phyloP scores from a whole-genome alignment of 2,797 vertebrate genomes.

The Chelonia mydas region DNA sequence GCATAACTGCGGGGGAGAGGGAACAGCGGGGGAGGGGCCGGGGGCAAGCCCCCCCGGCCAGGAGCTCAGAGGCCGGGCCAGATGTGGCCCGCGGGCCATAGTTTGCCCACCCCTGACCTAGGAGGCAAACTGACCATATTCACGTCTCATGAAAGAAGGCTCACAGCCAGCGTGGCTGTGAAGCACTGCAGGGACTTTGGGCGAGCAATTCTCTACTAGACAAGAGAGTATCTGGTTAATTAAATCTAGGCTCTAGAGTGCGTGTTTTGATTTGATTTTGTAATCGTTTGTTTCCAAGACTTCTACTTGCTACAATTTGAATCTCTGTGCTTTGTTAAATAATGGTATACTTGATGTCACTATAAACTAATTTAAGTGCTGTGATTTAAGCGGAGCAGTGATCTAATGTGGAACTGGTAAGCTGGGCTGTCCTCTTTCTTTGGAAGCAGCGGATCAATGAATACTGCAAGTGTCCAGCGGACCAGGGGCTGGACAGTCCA shows the following conservation, averaged over 20 bases:
- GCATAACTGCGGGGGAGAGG: too few relatives aligned
- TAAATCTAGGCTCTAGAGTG: neutral
- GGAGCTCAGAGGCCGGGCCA: too few relatives aligned
- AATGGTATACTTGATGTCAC: neutral
- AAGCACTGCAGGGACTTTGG: neutral
- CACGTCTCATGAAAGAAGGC: neutral
- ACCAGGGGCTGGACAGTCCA: neutral
- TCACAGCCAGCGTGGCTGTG: neutral
- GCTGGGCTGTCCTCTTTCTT: neutral
- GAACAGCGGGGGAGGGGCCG: too few relatives aligned
- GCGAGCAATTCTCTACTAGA: neutral
- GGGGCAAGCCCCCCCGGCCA: too few relatives aligned
- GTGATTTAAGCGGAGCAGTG: neutral
- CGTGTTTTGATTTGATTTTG: neutral
- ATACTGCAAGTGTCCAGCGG: neutral
- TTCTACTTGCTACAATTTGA: neutral
- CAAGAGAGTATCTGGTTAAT: neutral
- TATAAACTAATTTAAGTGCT: neutral
- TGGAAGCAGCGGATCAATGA: neutral
- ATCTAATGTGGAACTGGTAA: neutral
- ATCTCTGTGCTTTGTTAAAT: neutral
- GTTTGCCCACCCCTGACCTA: too few relatives aligned
- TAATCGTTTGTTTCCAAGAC: neutral
- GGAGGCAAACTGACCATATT: neutral
- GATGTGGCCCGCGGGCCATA: too few relatives aligned